Evolutionary conservation across 1,140 invertebrate species (phyloP), one percentile per base, ranked within the genome.

Genomic region (Cataglyphis hispanica): DNA sequence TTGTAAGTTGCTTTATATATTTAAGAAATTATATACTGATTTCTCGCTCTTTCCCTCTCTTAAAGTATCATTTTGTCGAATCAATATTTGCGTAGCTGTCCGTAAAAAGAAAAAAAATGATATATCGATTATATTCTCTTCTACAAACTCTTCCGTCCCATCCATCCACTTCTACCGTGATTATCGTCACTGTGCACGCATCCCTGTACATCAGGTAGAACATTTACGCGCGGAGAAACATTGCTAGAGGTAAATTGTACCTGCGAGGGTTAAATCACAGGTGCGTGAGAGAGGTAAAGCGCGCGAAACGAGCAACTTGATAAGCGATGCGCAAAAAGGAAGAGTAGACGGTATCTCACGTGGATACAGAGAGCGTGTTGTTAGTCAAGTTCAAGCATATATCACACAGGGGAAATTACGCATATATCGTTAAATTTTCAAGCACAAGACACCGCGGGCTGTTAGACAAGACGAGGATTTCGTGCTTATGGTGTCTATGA

Each of bases 371-470:
- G 27, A 34, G 16, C 16, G 61, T 74, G 66, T 60, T 43, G 53
- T n/a, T 53, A 63, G 13, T 81, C 43, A 46, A 76, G 63, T 85
- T 70, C 50, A 63, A 69, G 50, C 50, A 85, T 64, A 66, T 31
- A 78, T 87, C 75, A 53, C 25, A 50, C 11, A 25, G 25, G 19
- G 27, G 70, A 60, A 86, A 86, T 86, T 84, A 84, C 80, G 63
- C 40, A 43, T 58, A 87, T 87, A 87, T 87, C 75, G 50, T 75
- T 56, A 86, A 87, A 86, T 86, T 56, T 83, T 37, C 7, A 8
- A 74, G 53, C 34, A 60, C 34, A 40, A 34, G 19, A 83, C 4
- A n/a, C 67, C 78, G 66, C 53, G 34, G 19, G 66, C 77, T 80
- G 50, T 81, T 81, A 56, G 50, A 70, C 50, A n/a, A n/a, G 37